Evolutionary conservation across 2,888 invertebrate genomes (phyloP).

Genomic region (Pterostichus madidus): DNA sequence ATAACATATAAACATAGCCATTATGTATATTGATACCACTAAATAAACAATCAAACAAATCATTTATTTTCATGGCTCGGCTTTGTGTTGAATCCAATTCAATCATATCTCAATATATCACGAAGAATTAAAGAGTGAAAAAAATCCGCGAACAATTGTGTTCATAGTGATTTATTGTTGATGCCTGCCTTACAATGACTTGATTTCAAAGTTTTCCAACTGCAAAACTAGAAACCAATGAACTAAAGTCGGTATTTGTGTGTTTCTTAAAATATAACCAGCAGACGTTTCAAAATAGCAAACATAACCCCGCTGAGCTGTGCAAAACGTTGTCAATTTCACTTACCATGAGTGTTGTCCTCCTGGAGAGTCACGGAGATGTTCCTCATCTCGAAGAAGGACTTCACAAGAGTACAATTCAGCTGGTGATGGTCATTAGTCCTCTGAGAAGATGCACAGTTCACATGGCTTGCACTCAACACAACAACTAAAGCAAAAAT

Average conservation of each 20-base stretch:
- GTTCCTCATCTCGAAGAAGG: slow-evolving; percentile 71
- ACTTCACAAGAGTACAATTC: slow-evolving; percentile 70
- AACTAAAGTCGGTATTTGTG: background rate
- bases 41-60: no score
- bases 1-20: no score
- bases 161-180: no score
- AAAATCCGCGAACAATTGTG: no score
- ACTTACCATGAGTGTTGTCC: slow-evolving; percentile 52
- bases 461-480: slow-evolving; percentile 50
- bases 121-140: no score
- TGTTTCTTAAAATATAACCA: background rate
- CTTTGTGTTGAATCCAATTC: no score
- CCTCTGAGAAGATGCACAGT: slow-evolving; percentile 43
- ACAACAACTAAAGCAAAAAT: slow-evolving; percentile 21
- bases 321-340: background rate
- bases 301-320: background rate
- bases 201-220: no score
- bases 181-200: no score
- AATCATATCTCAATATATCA: no score
- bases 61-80: no score
- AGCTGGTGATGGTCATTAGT: slow-evolving; percentile 41
- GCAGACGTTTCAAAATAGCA: slow-evolving; percentile 23
- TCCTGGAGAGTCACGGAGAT: slow-evolving; percentile 68
- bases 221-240: background rate
- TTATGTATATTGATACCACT: no score